phyloP scores from a whole-genome alignment of 2,888 invertebrate species.

The Theretra japonica region DNA sequence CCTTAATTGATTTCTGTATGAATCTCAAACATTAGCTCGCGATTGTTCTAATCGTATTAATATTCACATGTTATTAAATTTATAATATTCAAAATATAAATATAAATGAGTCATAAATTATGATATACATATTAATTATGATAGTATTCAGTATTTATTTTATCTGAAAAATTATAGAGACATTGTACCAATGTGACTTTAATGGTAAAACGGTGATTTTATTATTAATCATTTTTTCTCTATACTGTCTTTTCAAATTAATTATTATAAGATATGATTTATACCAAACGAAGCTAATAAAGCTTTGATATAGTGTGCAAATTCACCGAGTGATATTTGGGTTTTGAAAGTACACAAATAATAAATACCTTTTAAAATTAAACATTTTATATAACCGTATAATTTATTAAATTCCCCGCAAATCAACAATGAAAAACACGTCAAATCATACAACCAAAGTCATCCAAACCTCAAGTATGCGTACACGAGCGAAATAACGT shows the following conservation, averaged over 20 bases:
- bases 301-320: too few relatives aligned
- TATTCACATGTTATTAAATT: not conserved
- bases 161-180: too few relatives aligned
- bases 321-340: too few relatives aligned
- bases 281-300: too few relatives aligned
- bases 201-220: too few relatives aligned
- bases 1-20: slow-evolving; percentile 80
- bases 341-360: too few relatives aligned
- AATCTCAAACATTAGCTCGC: slow-evolving; percentile 56
- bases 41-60: slow-evolving; percentile 28
- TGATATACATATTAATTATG: too few relatives aligned
- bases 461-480: not conserved
- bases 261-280: too few relatives aligned
- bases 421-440: not conserved
- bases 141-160: too few relatives aligned
- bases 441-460: not conserved
- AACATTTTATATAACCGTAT: not conserved
- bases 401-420: not conserved
- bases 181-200: too few relatives aligned
- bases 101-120: not conserved
- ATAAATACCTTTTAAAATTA: not conserved
- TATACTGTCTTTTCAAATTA: too few relatives aligned
- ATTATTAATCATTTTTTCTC: too few relatives aligned
- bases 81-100: not conserved
- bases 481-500: slow-evolving; percentile 36